Evolutionary conservation across 2,888 invertebrate species (phyloP).

Genomic region (Leucophora obtusa): DNA sequence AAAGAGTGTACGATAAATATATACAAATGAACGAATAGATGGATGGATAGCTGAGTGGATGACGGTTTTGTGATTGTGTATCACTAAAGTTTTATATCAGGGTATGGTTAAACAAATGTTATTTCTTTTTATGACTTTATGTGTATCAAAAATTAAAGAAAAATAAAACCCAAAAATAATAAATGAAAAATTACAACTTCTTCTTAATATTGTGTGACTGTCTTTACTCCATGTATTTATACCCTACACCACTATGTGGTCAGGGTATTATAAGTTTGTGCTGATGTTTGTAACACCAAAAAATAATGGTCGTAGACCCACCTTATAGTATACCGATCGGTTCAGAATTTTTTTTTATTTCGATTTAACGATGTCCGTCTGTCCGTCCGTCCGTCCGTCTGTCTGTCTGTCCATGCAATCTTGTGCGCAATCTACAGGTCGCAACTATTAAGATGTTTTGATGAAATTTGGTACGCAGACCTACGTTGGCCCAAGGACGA

Average conservation of each 20-base stretch:
- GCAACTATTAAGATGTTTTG: no score
- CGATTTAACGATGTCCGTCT: no score
- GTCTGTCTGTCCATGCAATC: no score
- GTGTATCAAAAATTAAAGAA: not conserved
- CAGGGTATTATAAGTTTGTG: no score
- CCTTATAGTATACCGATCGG: no score
- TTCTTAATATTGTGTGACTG: constrained; percentile 4
- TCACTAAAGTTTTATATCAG: not conserved
- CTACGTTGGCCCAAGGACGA: no score
- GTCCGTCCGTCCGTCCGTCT: no score
- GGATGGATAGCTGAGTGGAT: not conserved
- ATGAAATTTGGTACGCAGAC: no score
- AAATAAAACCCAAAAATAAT: not conserved
- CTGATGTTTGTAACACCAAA: no score
- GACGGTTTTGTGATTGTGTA: not conserved
- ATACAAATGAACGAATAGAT: not conserved
- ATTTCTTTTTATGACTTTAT: constrained; percentile 1
- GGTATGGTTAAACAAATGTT: constrained; percentile 2
- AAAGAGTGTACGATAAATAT: not conserved
- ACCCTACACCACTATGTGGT: not conserved
- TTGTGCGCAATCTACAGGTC: no score
- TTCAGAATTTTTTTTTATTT: no score
- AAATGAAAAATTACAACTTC: constrained; percentile 9
- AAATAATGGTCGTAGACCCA: no score
- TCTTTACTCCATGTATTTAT: not conserved